Evolutionary conservation across 2,113 vertebrate genomes (phyloP).

Genomic region (Ursus arctos): DNA sequence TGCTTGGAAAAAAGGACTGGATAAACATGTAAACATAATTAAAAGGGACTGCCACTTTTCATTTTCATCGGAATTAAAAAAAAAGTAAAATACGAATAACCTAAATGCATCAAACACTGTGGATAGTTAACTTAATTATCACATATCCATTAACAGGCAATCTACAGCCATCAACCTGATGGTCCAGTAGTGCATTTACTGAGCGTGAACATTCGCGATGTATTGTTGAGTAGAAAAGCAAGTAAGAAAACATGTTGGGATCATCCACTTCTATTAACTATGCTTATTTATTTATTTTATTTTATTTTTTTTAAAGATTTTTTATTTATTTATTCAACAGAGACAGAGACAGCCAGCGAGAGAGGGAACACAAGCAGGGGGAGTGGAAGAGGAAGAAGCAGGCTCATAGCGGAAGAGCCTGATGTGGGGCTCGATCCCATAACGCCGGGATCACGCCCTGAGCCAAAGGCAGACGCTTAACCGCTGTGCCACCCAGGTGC

Average conservation of each 20-base stretch:
- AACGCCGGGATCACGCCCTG: no score
- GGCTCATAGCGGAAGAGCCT: no score
- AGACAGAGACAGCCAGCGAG: no score
- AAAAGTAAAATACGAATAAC: background rate
- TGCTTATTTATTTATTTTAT: background rate
- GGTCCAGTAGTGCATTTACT: background rate
- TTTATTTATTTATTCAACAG: no score
- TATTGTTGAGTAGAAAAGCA: conserved; percentile 18
- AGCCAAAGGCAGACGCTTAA: no score
- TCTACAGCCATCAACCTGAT: background rate
- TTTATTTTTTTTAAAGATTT: no score
- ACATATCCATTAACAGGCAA: background rate
- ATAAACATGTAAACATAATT: background rate
- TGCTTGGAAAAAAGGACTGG: background rate
- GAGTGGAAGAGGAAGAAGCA: no score
- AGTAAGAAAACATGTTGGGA: background rate
- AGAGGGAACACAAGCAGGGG: no score
- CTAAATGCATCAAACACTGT: background rate
- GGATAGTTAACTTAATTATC: background rate
- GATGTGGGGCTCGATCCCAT: no score
- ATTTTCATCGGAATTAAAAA: conserved; percentile 28
- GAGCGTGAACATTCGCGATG: background rate
- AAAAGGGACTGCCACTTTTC: conserved; percentile 18
- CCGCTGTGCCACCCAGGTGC: no score
- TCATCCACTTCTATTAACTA: conserved; percentile 36